Evolutionary conservation across 2,113 vertebrate genomes (phyloP).

Genomic region (Oreochromis niloticus): DNA sequence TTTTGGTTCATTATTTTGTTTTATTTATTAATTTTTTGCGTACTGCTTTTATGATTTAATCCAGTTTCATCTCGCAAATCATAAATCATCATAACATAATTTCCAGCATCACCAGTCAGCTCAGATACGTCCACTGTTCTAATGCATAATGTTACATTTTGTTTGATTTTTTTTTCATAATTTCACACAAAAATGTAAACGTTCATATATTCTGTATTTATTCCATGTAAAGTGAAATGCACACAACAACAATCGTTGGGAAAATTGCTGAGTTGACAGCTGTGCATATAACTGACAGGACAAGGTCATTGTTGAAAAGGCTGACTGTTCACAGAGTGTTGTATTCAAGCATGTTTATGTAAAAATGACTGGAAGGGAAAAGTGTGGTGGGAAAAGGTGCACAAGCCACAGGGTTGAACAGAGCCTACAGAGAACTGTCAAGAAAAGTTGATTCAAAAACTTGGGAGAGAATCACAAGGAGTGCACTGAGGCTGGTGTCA

Average conservation of each 20-base stretch:
- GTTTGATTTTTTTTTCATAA: neutral
- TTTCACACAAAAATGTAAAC: neutral
- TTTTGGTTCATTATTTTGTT: neutral
- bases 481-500: neutral
- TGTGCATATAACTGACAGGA: neutral
- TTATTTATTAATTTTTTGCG: neutral
- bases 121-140: neutral
- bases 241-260: neutral
- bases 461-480: neutral
- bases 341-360: neutral
- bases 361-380: neutral
- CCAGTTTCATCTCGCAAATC: neutral
- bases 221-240: neutral
- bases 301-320: neutral
- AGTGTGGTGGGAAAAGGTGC: neutral
- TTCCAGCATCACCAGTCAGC: neutral
- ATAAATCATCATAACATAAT: neutral
- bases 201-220: neutral
- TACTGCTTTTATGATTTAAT: neutral
- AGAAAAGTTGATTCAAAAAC: neutral
- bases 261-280: neutral
- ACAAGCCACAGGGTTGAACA: neutral
- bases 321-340: neutral
- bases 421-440: neutral
- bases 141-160: neutral